A percentile compares a stretch with the other conserved stretches of the same genome.
Conservation (phyloP, 2,888 invertebrate species). For the Plemyria rubiginata region DNA sequence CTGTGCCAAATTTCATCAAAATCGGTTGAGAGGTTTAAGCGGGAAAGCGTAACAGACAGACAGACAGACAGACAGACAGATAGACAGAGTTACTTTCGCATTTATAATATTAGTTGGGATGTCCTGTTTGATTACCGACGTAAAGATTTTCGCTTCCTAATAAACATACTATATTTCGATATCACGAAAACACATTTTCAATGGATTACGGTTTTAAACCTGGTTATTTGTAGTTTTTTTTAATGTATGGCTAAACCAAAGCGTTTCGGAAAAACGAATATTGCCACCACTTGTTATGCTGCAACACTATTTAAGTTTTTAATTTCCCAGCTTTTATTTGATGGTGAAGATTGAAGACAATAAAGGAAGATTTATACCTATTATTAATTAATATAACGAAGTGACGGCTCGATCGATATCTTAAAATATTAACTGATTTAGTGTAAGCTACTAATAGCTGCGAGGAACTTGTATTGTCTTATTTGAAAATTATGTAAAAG, state of each 20-base stretch:
- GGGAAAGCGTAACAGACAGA: no score
- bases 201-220: constrained; percentile 73
- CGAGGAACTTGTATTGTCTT: constrained; percentile 53
- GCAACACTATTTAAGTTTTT: constrained; percentile 44
- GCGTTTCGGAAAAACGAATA: constrained; percentile 62
- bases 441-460: constrained; percentile 68
- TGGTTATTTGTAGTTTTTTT: constrained; percentile 57
- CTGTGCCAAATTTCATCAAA: no score
- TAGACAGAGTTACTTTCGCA: no score
- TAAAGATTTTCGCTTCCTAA: constrained; percentile 44
- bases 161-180: constrained; percentile 47
- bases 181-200: constrained; percentile 52
- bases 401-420: constrained; percentile 75
- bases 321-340: constrained; percentile 67
- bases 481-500: constrained; percentile 55
- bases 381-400: constrained; percentile 77
- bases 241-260: constrained; percentile 76
- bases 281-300: constrained; percentile 72
- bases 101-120: no score
- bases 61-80: no score
- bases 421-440: constrained; percentile 76
- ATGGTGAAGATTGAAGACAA: constrained; percentile 81
- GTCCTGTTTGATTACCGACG: constrained; percentile 33
- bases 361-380: constrained; percentile 83
- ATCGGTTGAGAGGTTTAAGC: no score